Evolutionary conservation across 2,113 vertebrate genomes (phyloP), one percentile per base, ranked within the genome.

Genomic region (Tychaedon coryphoeus): DNA sequence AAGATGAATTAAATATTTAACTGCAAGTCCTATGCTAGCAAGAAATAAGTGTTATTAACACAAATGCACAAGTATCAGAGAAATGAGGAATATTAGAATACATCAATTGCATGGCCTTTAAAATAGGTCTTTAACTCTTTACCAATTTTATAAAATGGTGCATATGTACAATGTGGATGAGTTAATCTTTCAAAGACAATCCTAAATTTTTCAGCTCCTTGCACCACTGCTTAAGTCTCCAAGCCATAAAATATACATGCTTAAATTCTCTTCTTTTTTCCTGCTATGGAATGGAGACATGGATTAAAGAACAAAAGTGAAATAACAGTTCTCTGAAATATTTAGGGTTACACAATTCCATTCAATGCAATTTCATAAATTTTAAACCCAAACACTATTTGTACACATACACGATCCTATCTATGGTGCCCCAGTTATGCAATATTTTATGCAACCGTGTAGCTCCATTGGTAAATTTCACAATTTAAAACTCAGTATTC

Each of bases 371-470:
- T 82, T 91, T 73, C 57, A 81, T 78, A 92, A 47, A 81, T 93
- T 94, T 92, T 91, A 78, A 95, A 69, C 89, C 34, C 74, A 85
- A 94, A 90, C 42, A 60, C 19, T 61, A 42, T 79, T 83, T 69
- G 85, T 73, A 82, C 74, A 66, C 25, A 87, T 14, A 24, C 25
- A 71, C 26, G 84, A 95, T 90, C 45, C 73, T 75, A 88, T 95
- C 94, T 92, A 2, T 65, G 70, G 53, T 60, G 61, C 75, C 83
- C 43, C 23, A 85, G 45, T 93, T 95, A 87, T 0, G 33, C 84
- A 97, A 93, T 71, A 76, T 66, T 94, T 92, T 95, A 88, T 0
- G n/a, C 96, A 95, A 95, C 43, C n/a, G 9, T 19, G 36, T 43
- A 71, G 24, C 24, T 74, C 56, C 65, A 77, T 40, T 88, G 83